A percentile compares a stretch with the other conserved stretches of the same genome.
Evolutionary conservation across 2,113 vertebrate species (phyloP).

Genomic region (Vulpes vulpes): DNA sequence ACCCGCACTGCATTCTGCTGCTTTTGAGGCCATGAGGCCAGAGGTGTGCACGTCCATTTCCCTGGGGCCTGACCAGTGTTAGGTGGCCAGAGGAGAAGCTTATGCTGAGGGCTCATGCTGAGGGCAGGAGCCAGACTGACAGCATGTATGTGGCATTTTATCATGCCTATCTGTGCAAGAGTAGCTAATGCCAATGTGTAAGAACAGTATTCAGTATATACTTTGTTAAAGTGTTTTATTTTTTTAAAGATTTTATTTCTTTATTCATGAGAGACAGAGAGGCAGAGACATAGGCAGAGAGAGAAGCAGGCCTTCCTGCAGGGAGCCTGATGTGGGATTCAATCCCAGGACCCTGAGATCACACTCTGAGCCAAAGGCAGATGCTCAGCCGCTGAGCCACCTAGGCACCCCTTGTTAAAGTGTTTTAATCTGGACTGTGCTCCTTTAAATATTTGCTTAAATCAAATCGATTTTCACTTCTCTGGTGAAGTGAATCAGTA

Average conservation of each 20-base stretch:
- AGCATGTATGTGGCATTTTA: not conserved
- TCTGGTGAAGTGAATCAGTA: not conserved
- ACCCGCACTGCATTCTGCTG: accelerated
- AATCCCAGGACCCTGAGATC: too few relatives aligned
- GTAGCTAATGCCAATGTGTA: too few relatives aligned
- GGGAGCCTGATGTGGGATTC: too few relatives aligned
- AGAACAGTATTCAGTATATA: not conserved
- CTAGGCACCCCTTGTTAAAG: not conserved
- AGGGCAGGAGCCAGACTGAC: not conserved
- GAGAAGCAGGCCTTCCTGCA: too few relatives aligned
- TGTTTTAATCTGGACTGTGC: not conserved
- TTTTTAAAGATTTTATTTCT: too few relatives aligned
- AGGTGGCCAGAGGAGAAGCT: not conserved
- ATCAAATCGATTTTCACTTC: too few relatives aligned
- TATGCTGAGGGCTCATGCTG: too few relatives aligned
- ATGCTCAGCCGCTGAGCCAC: too few relatives aligned
- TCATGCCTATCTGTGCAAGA: not conserved
- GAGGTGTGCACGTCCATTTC: not conserved
- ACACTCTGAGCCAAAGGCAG: too few relatives aligned
- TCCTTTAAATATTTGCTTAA: too few relatives aligned
- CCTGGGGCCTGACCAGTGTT: not conserved
- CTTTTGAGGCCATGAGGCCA: not conserved
- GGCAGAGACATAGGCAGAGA: too few relatives aligned
- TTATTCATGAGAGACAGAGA: too few relatives aligned
- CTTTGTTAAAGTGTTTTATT: not conserved